phyloP scores from a whole-genome alignment of 2,888 invertebrate species.

The Apotomis capreana region DNA sequence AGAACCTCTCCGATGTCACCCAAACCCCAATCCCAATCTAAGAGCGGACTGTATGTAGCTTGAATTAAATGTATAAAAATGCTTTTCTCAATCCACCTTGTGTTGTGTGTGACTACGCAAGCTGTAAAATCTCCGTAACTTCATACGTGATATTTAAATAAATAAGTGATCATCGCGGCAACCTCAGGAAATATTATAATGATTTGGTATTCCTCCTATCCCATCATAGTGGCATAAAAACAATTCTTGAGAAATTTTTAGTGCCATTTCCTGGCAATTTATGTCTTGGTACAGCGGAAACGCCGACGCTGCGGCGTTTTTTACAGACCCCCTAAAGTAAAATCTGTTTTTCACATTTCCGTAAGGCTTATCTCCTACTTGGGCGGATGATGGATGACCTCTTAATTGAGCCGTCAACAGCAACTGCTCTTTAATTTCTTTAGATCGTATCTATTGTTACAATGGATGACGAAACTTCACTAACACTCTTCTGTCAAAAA shows the following conservation, averaged over 20 bases:
- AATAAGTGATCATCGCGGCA: no score
- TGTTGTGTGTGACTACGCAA: no score
- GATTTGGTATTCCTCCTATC: no score
- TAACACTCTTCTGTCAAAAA: conserved; percentile 16
- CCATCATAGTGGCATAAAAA: no score
- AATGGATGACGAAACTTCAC: conserved; percentile 35
- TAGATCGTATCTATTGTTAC: conserved; percentile 44
- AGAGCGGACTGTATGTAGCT: no score
- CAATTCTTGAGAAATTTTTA: background rate
- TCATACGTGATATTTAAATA: no score
- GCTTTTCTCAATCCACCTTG: no score
- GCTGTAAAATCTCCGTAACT: no score
- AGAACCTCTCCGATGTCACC: no score
- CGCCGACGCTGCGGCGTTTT: conserved; percentile 1
- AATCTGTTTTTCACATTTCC: conserved; percentile 36
- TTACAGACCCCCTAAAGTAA: conserved; percentile 1
- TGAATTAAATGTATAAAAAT: no score
- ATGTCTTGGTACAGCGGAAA: background rate
- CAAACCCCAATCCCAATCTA: no score
- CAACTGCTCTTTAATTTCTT: conserved; percentile 55
- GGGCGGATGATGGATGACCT: conserved; percentile 54
- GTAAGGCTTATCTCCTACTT: conserved; percentile 22
- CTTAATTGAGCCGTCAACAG: conserved; percentile 57
- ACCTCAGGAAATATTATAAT: no score
- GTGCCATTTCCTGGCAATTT: conserved; percentile 1